A percentile compares a stretch with the other conserved stretches of the same genome.
These are phyloP conservation scores for Atherinosoma microstoma DNA, from an alignment of 2,797 vertebrate genomes.

Conservation along the genomic window DNA sequence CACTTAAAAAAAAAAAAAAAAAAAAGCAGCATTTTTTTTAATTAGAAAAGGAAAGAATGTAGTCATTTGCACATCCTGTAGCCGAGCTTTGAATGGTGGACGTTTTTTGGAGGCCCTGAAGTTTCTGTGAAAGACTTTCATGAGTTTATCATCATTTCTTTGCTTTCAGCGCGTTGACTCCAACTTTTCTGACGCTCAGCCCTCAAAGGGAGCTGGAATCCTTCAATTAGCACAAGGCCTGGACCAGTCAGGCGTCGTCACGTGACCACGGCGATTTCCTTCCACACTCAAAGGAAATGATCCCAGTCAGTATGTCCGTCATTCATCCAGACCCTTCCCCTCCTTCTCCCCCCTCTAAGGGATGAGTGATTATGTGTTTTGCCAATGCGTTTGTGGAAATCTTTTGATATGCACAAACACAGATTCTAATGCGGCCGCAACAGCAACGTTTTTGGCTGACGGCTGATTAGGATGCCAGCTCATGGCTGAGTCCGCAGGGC, in stretches of 20 bases:
- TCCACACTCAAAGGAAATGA: slow-evolving; percentile 48
- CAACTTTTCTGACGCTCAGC: neutral
- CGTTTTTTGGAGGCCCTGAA: neutral
- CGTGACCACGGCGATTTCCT: slow-evolving; percentile 40
- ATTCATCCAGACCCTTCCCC: slow-evolving; percentile 8
- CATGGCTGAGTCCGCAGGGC: slow-evolving; percentile 82
- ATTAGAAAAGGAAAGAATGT: neutral
- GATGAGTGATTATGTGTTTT: slow-evolving; percentile 84
- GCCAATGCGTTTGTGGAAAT: slow-evolving; percentile 78
- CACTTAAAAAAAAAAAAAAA: too few relatives aligned
- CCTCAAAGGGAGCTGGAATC: neutral
- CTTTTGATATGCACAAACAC: slow-evolving; percentile 85
- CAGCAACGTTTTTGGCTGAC: slow-evolving; percentile 74
- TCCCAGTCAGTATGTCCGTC: slow-evolving; percentile 46
- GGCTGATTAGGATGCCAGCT: slow-evolving; percentile 86
- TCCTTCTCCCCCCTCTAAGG: slow-evolving; percentile 49
- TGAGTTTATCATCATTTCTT: neutral
- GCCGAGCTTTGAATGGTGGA: neutral
- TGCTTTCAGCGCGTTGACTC: neutral
- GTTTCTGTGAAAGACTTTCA: neutral
- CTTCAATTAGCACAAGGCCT: neutral
- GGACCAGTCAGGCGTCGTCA: slow-evolving; percentile 15
- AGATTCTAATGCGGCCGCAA: slow-evolving; percentile 76
- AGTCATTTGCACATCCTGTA: neutral
- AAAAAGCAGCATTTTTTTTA: neutral